Evolutionary conservation across 2,888 invertebrate genomes (phyloP), one percentile per base, ranked within the genome.

Genomic region (Chrysolina oricalcia): DNA sequence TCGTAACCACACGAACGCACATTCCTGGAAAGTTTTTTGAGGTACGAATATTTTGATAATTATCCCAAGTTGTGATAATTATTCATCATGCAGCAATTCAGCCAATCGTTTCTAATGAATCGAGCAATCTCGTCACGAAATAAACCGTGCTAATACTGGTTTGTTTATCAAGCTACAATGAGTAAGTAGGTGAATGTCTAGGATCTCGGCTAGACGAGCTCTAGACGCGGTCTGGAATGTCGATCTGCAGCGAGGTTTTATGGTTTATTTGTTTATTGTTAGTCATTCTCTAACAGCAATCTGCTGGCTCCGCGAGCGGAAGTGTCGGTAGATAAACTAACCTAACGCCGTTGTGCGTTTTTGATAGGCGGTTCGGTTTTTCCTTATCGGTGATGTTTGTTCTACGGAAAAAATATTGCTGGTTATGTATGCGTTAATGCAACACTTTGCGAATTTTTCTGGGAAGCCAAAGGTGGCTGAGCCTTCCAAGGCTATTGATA

Each of bases 181-280:
- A 67, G 17, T 50, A 67, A 73, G 63, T 69, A 69, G 71, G 63
- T 72, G 64, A 46, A 59, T 59, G 75, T 72, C 75, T 76, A 76
- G 70, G 65, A 70, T 35, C 21, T 41, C 65, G 79, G 77, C 79
- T 79, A 79, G 79, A 79, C 79, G 53, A 74, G 71, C 72, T 68
- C 76, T 79, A 79, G 77, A 77, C 79, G 70, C 73, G 73, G 72
- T 70, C 73, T 65, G 65, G 70, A 70, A 23, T 71, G 63, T 70
- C 67, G 70, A 71, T 73, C 73, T 73, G 76, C 53, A 76, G 62
- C 70, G 70, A 69, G 67, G 40, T 21, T 17, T 67, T n/a, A 43
- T 50, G n/a, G 19, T 72, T 75, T 76, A 73, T 73, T 76, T 70
- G 64, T 76, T 76, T 69, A 74, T 70, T 35, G 68, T 68, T 76